phyloP scores from a whole-genome alignment of 2,888 invertebrate genomes.

The Antheraea yamamai region DNA sequence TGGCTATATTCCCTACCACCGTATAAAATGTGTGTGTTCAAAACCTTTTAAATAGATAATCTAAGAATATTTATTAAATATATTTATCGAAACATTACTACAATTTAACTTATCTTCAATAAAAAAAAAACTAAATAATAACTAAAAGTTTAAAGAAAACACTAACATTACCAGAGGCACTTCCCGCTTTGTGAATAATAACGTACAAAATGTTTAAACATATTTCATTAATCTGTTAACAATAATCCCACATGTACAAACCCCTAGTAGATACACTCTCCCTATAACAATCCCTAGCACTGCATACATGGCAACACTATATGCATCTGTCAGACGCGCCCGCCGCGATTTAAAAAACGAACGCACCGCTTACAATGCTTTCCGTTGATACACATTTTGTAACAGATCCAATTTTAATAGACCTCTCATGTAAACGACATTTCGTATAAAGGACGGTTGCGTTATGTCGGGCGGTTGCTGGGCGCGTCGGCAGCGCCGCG shows the following conservation, averaged over 20 bases:
- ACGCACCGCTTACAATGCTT: slow-evolving; percentile 55
- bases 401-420: slow-evolving; percentile 34
- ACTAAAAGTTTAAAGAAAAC: not conserved
- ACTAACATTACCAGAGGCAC: not conserved
- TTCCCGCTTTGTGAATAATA: not conserved
- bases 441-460: slow-evolving; percentile 28
- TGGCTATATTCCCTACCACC: too few relatives aligned
- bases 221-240: not conserved
- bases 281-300: slow-evolving; percentile 50
- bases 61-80: too few relatives aligned
- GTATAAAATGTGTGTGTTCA: too few relatives aligned
- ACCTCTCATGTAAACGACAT: slow-evolving; percentile 21
- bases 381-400: slow-evolving; percentile 65
- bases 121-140: too few relatives aligned
- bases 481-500: slow-evolving; percentile 67
- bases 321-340: slow-evolving; percentile 74
- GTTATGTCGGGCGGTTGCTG: slow-evolving; percentile 29
- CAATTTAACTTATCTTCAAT: too few relatives aligned
- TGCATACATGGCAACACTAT: slow-evolving; percentile 75
- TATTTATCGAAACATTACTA: too few relatives aligned
- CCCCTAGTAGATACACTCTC: slow-evolving; percentile 24
- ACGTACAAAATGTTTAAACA: not conserved
- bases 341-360: slow-evolving; percentile 73
- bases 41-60: too few relatives aligned
- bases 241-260: not conserved